Conservation (phyloP, 2,888 invertebrate species). For the Urechis unicinctus region DNA sequence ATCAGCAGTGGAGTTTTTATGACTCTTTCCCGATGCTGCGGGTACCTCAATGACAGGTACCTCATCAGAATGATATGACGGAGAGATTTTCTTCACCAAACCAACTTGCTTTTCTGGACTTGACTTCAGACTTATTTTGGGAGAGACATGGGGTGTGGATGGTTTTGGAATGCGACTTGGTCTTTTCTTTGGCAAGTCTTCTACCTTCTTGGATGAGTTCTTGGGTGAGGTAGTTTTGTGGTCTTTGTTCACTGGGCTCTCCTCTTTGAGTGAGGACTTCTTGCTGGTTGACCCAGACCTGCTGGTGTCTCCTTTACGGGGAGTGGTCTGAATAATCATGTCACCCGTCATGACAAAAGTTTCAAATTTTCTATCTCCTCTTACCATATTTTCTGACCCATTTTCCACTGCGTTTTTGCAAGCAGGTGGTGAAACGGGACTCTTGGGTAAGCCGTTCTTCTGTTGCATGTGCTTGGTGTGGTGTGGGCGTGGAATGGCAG, state of each 20-base stretch:
- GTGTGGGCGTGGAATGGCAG: neutral
- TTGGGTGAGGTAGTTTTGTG: constrained; percentile 1
- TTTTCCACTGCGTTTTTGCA: constrained; percentile 10
- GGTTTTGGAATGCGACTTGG: neutral
- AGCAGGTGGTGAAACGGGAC: no score
- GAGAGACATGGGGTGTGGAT: constrained; percentile 1
- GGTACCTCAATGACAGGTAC: neutral
- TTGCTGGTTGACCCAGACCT: neutral
- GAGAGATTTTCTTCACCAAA: no score
- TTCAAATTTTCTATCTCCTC: constrained; percentile 26
- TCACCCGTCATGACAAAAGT: constrained; percentile 95
- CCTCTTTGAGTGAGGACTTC: constrained; percentile 1
- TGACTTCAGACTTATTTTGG: neutral
- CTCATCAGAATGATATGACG: neutral
- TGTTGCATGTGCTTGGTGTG: no score
- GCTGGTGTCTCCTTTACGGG: no score
- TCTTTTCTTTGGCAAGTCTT: neutral
- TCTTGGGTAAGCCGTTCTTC: no score
- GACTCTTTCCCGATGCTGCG: no score
- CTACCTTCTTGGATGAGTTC: neutral
- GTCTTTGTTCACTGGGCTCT: no score
- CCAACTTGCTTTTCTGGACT: no score
- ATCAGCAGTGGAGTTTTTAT: no score
- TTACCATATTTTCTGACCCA: neutral
- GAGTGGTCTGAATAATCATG: constrained; percentile 85